These are phyloP conservation scores for Semotilus atromaculatus DNA, from an alignment of 2,797 vertebrate genomes.

Conservation along the genomic window DNA sequence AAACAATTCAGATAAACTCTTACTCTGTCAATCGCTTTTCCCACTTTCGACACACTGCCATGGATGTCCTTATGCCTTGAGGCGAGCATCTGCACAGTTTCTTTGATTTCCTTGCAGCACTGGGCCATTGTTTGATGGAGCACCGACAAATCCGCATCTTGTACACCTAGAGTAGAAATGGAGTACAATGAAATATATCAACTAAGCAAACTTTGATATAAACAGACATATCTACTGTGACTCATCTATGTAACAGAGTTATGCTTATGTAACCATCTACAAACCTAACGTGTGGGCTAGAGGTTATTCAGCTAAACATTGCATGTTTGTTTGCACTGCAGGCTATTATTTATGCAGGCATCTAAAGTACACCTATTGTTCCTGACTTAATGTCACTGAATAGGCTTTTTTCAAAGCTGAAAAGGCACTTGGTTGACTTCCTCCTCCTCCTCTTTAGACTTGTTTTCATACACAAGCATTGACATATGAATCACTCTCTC, in stretches of 20 bases:
- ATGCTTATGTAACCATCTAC: conserved; percentile 17
- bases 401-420: conserved; percentile 10
- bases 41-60: conserved; percentile 91
- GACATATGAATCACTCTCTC: conserved; percentile 25
- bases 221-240: conserved; percentile 38
- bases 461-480: not conserved
- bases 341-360: conserved; percentile 30
- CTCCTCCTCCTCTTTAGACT: conserved; percentile 2
- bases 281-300: conserved; percentile 36
- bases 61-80: conserved; percentile 92
- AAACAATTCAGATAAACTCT: conserved; percentile 51
- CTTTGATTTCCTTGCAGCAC: conserved; percentile 92
- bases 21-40: conserved; percentile 91
- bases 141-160: conserved; percentile 85
- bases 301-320: conserved; percentile 6
- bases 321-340: conserved; percentile 30
- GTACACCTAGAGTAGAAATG: conserved; percentile 76
- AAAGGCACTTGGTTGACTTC: conserved; percentile 24
- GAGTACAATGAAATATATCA: not conserved
- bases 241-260: conserved; percentile 15
- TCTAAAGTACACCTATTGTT: conserved; percentile 36
- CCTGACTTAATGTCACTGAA: conserved; percentile 21
- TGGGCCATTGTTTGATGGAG: conserved; percentile 89
- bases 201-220: not conserved
- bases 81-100: conserved; percentile 89